Percentiles rank a stretch among this genome's conserved stretches.
Conservation (phyloP, 2,888 invertebrate species). For the Reticulitermes lucifugus region DNA sequence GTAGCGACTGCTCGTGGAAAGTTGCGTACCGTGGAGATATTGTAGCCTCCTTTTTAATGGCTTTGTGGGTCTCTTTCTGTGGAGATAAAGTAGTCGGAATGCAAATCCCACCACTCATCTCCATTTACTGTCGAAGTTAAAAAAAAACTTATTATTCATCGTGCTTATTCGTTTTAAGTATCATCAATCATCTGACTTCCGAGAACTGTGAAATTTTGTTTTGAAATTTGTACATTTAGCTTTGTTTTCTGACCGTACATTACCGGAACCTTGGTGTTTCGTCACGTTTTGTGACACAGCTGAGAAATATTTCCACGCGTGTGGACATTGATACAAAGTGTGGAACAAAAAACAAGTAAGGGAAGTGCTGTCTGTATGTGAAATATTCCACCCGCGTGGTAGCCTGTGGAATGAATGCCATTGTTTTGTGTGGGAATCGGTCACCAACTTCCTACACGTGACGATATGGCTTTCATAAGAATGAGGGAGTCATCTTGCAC, state of each 20-base stretch:
- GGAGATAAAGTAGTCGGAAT: too few species aligned
- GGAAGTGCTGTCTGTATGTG: background rate
- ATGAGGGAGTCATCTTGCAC: background rate
- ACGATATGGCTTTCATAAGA: background rate
- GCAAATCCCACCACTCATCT: too few species aligned
- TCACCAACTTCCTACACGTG: background rate
- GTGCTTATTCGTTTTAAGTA: too few species aligned
- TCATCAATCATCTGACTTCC: too few species aligned
- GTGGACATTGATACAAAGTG: background rate
- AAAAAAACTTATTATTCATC: too few species aligned
- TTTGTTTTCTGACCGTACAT: background rate
- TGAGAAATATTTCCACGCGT: constrained; percentile 12
- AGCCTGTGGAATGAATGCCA: constrained; percentile 1
- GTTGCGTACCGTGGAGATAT: too few species aligned
- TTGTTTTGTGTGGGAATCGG: constrained; percentile 22
- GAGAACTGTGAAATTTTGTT: background rate
- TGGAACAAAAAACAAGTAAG: background rate
- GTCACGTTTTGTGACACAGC: background rate
- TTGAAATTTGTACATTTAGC: background rate
- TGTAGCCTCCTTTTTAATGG: too few species aligned
- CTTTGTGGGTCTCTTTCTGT: too few species aligned
- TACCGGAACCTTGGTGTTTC: background rate
- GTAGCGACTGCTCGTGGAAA: too few species aligned
- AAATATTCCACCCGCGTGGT: background rate
- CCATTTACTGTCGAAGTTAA: too few species aligned